Conservation (phyloP, 2,113 vertebrate species). For the Proteles cristata region DNA sequence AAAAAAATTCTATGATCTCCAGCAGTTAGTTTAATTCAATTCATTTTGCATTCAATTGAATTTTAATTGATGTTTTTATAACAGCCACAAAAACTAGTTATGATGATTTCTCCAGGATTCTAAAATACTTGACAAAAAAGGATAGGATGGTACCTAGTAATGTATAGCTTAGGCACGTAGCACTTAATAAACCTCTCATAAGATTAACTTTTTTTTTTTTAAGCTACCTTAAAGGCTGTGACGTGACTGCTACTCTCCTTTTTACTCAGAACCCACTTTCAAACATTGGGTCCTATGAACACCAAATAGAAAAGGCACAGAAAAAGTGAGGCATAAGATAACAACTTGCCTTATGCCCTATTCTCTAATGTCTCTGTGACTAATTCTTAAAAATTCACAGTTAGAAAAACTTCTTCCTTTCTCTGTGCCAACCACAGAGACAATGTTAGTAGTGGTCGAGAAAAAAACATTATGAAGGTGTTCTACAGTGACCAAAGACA, state of each 20-base stretch:
- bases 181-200: not conserved
- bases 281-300: not conserved
- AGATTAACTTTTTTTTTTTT: not conserved
- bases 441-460: not conserved
- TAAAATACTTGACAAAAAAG: constrained; percentile 37
- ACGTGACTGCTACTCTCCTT: not conserved
- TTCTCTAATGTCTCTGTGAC: not conserved
- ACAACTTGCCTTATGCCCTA: not conserved
- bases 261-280: not conserved
- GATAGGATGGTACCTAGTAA: not conserved
- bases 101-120: not conserved
- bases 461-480: not conserved
- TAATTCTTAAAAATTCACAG: constrained; percentile 20
- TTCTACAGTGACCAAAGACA: not conserved
- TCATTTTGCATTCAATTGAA: constrained; percentile 41
- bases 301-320: not conserved
- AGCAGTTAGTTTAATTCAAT: not conserved
- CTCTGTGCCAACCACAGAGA: not conserved
- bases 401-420: not conserved
- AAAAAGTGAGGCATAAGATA: not conserved
- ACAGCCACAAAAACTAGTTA: not conserved
- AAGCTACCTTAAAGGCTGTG: not conserved
- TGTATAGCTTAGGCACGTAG: not conserved
- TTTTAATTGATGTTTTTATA: constrained; percentile 27
- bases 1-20: not conserved